These are phyloP conservation scores for Scaptomyza cyrtandrae DNA, from an alignment of 2,888 invertebrate genomes.

Conservation along the genomic window DNA sequence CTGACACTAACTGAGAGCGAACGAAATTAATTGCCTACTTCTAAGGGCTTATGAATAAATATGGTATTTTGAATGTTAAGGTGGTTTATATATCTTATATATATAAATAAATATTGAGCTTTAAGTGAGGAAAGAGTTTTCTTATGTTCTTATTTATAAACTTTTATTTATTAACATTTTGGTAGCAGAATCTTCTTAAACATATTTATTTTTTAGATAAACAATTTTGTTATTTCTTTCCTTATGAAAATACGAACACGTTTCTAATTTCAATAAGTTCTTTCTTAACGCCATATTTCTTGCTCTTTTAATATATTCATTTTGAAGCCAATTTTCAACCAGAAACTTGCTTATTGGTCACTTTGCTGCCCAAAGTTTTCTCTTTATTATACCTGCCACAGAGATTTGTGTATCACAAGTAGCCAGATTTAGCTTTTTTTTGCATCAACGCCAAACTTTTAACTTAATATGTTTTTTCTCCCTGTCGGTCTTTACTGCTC, in stretches of 20 bases:
- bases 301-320: neutral
- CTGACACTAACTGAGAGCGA: constrained; percentile 28
- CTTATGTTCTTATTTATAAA: too few relatives aligned
- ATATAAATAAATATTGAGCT: neutral
- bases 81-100: neutral
- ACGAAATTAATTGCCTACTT: constrained; percentile 26
- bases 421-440: neutral
- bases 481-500: too few relatives aligned
- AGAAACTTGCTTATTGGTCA: neutral
- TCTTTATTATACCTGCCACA: neutral
- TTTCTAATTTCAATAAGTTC: too few relatives aligned
- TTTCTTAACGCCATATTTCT: too few relatives aligned
- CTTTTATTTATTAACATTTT: too few relatives aligned
- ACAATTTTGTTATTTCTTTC: too few relatives aligned
- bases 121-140: neutral
- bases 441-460: constrained; percentile 40
- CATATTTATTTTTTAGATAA: too few relatives aligned
- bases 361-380: neutral
- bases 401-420: neutral
- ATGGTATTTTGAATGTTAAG: neutral
- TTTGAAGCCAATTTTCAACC: neutral
- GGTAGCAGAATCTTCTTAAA: too few relatives aligned
- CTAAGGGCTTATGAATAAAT: neutral
- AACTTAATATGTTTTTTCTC: constrained; percentile 5
- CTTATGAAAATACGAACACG: too few relatives aligned